A percentile compares a stretch with the other conserved stretches of the same genome.
Conservation (phyloP, 2,888 invertebrate genomes). For the Stenurella melanura region DNA sequence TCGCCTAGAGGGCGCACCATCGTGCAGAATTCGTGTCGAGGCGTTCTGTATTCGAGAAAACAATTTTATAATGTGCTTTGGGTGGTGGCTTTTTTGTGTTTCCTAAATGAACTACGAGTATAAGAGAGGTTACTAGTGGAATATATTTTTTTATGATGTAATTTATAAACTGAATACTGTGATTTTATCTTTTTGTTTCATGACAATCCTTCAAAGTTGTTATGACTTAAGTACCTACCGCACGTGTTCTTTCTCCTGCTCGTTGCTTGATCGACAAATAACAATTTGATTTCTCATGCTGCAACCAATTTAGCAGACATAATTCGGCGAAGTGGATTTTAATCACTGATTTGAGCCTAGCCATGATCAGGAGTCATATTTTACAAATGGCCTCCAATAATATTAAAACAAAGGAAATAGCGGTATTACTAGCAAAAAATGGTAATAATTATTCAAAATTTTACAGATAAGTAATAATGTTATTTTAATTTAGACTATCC, state of each 20-base stretch:
- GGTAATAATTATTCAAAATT: too few relatives aligned
- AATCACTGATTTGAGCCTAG: too few relatives aligned
- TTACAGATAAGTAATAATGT: too few relatives aligned
- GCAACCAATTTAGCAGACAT: too few relatives aligned
- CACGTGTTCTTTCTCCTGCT: not conserved
- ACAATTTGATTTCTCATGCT: too few relatives aligned
- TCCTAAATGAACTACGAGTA: not conserved
- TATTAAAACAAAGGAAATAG: too few relatives aligned
- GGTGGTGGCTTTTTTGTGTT: not conserved
- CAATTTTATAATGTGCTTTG: slow-evolving; percentile 12
- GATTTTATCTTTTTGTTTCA: not conserved
- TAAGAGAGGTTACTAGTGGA: slow-evolving; percentile 21
- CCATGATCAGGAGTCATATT: too few relatives aligned
- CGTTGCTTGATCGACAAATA: not conserved
- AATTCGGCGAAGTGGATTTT: too few relatives aligned
- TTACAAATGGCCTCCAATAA: too few relatives aligned
- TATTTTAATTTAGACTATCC: too few relatives aligned
- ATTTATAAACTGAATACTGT: slow-evolving; percentile 19
- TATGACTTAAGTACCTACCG: too few relatives aligned
- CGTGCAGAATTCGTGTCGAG: slow-evolving; percentile 47
- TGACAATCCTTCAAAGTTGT: not conserved
- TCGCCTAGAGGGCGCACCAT: slow-evolving; percentile 67
- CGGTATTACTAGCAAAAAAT: too few relatives aligned
- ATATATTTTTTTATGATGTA: slow-evolving; percentile 29
- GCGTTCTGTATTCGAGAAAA: not conserved